Conservation (phyloP, 1,140 invertebrate genomes). For the Sipha flava region DNA sequence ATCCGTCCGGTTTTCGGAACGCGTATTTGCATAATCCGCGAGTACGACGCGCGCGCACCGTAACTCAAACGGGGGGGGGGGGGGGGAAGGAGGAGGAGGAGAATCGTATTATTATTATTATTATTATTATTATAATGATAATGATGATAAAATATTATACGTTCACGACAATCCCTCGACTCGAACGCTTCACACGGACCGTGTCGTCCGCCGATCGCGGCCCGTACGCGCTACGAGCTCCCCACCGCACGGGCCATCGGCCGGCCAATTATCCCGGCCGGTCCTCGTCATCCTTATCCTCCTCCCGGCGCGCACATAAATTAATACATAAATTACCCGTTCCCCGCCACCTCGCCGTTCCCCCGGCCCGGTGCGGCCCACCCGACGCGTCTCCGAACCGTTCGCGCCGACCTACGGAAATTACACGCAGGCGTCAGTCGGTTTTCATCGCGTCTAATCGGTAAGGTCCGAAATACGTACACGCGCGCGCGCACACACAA, state of each 20-base stretch:
- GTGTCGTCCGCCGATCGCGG: too few species aligned
- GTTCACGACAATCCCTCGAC: too few species aligned
- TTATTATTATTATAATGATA: too few species aligned
- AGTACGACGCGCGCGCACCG: background rate
- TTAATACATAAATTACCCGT: conserved; percentile 23
- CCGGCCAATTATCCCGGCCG: conserved; percentile 12
- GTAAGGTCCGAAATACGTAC: conserved; percentile 15
- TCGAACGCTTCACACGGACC: too few species aligned
- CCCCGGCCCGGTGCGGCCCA: background rate
- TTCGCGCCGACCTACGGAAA: background rate
- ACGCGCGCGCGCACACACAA: background rate
- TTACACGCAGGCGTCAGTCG: background rate
- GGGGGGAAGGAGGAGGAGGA: too few species aligned
- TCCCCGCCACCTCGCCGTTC: background rate
- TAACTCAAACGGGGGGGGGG: too few species aligned
- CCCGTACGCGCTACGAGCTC: too few species aligned
- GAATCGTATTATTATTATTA: too few species aligned
- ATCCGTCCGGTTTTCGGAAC: too few species aligned
- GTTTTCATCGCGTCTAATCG: conserved; percentile 29
- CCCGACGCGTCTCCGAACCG: background rate
- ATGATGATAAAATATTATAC: too few species aligned
- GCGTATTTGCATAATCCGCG: background rate
- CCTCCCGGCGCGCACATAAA: too few species aligned
- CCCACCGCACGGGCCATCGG: background rate
- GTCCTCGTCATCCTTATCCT: conserved; percentile 15